A percentile compares a stretch with the other conserved stretches of the same genome.
Conservation (phyloP, 64 coral and sea anemone species). For the Stylophora pistillata region DNA sequence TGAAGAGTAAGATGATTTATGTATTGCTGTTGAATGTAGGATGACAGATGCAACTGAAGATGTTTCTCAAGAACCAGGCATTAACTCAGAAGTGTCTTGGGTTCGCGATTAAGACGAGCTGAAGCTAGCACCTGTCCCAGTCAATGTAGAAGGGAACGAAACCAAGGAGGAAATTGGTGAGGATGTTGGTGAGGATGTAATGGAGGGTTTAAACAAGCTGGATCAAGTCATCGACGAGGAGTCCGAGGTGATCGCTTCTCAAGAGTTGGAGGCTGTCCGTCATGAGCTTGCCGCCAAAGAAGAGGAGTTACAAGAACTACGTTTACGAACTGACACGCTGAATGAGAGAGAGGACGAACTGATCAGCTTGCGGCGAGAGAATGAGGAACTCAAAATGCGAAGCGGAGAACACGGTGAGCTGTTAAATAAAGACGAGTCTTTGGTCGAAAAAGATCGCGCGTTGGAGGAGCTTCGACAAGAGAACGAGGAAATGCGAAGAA, state of each 20-base stretch:
- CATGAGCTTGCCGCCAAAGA: slow-evolving; percentile 71
- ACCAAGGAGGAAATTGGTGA: slow-evolving; percentile 49
- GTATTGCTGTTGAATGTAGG: background rate
- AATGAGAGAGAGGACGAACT: slow-evolving; percentile 47
- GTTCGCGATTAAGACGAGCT: slow-evolving; percentile 13
- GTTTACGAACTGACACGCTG: slow-evolving; percentile 37
- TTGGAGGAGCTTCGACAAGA: slow-evolving; percentile 34
- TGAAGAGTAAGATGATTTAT: background rate
- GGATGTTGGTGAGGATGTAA: slow-evolving; percentile 41
- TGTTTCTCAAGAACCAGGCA: background rate
- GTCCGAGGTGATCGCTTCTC: slow-evolving; percentile 43
- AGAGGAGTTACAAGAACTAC: slow-evolving; percentile 61
- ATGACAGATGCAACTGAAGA: slow-evolving; percentile 44
- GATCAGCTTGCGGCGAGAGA: slow-evolving; percentile 42
- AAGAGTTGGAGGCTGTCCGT: slow-evolving; percentile 51
- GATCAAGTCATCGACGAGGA: slow-evolving; percentile 61
- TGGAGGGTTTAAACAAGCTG: slow-evolving; percentile 19
- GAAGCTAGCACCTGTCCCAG: background rate
- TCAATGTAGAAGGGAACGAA: background rate
- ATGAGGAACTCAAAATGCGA: slow-evolving; percentile 16
- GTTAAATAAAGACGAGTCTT: background rate
- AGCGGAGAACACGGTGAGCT: slow-evolving; percentile 1
- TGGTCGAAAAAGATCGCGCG: slow-evolving; percentile 20
- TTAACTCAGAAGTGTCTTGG: slow-evolving; percentile 4
- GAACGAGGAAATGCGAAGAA: slow-evolving; percentile 32